Evolutionary conservation across 2,797 vertebrate species (phyloP), one percentile per base, ranked within the genome.

Genomic region (Falco cherrug): DNA sequence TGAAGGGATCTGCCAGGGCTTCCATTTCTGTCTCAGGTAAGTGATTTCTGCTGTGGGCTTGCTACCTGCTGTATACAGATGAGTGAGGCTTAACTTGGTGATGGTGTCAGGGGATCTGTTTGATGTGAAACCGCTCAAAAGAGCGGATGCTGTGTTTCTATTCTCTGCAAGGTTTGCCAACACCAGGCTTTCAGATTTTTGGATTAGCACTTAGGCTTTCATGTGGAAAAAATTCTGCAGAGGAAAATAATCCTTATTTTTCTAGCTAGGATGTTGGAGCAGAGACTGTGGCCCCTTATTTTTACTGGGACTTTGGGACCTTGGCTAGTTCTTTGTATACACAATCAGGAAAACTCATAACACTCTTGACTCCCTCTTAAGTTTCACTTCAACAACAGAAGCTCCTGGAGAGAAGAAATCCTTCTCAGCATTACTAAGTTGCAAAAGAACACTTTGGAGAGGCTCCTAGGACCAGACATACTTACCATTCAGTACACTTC

Each of bases 1-100:
- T 94, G 10, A 90, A 90, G 57, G 95, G 94, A 50, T 97, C 97
- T 56, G 89, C 89, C 35, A 86, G 56, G 21, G 97, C 97, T 59
- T 94, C 64, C 7, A 51, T 98, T 89, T 94, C 90, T 65, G 28
- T 97, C 29, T 26, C 93, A 67, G 95, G 97, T 95, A 65, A 86
- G 81, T 18, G 54, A 45, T 37, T 56, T 53, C 45, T 92, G 0
- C 6, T 53, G 22, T 47, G 31, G 63, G 21, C 28, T 93, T n/a
- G 39, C 31, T 59, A 61, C 22, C 24, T 61, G 16, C 45, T 85
- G 25, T 48, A 18, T 83, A 67, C 4, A 41, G 26, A 39, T 29
- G 16, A 43, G 6, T 20, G 74, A 50, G 18, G 17, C 8, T 80
- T 79, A 74, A 28, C 13, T 16, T 59, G 26, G 16, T 56, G 67